Conservation (phyloP, 2,888 invertebrate genomes). For the Clepsis dumicolana region DNA sequence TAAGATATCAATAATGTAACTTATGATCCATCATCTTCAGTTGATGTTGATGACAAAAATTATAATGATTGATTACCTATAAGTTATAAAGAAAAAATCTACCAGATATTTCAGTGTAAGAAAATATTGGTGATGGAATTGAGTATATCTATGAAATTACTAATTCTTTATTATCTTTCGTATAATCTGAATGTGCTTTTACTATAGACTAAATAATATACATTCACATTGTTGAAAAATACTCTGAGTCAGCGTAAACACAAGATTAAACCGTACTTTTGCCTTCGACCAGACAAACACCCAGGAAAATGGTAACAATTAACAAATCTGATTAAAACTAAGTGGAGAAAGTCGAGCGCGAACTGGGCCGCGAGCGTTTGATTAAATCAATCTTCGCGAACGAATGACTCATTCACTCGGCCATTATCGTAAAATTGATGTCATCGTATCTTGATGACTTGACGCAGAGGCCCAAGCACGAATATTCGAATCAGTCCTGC, state of each 20-base stretch:
- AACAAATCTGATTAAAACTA: constrained; percentile 29
- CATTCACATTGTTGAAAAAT: no score
- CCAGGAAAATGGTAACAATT: constrained; percentile 20
- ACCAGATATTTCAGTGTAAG: no score
- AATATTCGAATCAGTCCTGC: no score
- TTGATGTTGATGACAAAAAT: background rate
- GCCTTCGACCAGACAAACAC: constrained; percentile 2
- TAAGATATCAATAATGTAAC: background rate
- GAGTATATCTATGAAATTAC: no score
- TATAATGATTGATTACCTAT: no score
- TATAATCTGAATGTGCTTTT: no score
- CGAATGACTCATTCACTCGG: constrained; percentile 21
- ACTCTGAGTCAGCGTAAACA: background rate
- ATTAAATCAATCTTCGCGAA: constrained; percentile 15
- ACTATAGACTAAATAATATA: no score
- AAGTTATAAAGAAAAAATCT: no score
- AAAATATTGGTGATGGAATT: no score
- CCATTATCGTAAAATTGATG: constrained; percentile 26
- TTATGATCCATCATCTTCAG: background rate
- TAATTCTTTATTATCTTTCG: no score
- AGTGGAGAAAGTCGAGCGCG: constrained; percentile 21
- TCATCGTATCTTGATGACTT: constrained; percentile 17
- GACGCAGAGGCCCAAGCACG: no score
- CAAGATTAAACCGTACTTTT: background rate
- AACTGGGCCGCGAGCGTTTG: constrained; percentile 12